phyloP scores from a whole-genome alignment of 2,797 vertebrate species.

The Schizopygopsis malacanthus region DNA sequence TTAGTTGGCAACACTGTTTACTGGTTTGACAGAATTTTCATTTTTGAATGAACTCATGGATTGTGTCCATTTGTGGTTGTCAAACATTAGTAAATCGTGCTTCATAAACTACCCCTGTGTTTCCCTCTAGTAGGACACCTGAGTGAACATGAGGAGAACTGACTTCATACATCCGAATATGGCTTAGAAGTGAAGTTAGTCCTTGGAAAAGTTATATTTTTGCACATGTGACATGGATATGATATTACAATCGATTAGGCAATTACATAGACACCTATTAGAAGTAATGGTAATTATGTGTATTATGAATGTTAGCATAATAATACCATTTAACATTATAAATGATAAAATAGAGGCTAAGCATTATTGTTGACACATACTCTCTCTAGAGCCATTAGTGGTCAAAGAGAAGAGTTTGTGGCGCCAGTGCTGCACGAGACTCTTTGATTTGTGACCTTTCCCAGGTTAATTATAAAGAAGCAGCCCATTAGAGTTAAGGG shows the following conservation, averaged over 20 bases:
- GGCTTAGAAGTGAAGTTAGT: neutral
- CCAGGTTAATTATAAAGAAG: slow-evolving; percentile 65
- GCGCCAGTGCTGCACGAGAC: slow-evolving; percentile 54
- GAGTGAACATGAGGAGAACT: neutral
- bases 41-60: neutral
- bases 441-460: slow-evolving; percentile 65
- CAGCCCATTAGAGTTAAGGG: slow-evolving; percentile 57
- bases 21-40: neutral
- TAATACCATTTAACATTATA: slow-evolving; percentile 31
- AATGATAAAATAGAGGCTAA: slow-evolving; percentile 50
- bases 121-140: neutral
- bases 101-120: neutral
- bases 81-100: neutral
- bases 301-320: slow-evolving; percentile 28
- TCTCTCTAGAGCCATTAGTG: slow-evolving; percentile 46
- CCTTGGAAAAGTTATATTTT: neutral
- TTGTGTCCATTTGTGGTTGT: neutral
- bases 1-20: neutral
- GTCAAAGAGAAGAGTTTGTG: slow-evolving; percentile 46
- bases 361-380: slow-evolving; percentile 26
- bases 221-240: neutral
- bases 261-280: slow-evolving; percentile 24
- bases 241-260: slow-evolving; percentile 14
- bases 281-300: slow-evolving; percentile 23
- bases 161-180: neutral